Percentiles rank a stretch among this genome's conserved stretches.
phyloP scores from a whole-genome alignment of 2,113 vertebrate species.

The Daboia siamensis region DNA sequence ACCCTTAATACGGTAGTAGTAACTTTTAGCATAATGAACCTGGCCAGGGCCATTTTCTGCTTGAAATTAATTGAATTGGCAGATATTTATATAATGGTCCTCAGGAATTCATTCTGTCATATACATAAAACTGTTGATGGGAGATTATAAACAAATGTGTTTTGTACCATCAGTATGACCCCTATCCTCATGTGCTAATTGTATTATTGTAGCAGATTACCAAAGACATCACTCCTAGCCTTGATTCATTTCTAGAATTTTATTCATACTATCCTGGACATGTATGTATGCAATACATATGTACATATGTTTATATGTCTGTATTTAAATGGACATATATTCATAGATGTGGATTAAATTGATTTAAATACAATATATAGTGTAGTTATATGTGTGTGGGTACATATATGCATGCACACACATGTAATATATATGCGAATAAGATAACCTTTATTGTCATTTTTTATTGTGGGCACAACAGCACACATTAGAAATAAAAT shows the following conservation, averaged over 20 bases:
- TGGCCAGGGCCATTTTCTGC: not conserved
- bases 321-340: not conserved
- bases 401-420: not conserved
- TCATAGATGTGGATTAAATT: not conserved
- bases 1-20: not conserved
- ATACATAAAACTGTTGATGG: not conserved
- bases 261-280: not conserved
- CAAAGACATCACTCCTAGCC: not conserved
- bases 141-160: not conserved
- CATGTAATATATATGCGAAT: not conserved
- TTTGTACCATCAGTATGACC: not conserved
- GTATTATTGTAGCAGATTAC: not conserved
- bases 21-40: not conserved
- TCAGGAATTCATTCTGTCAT: not conserved
- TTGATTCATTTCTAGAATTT: not conserved
- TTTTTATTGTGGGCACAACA: too few relatives aligned
- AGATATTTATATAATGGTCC: not conserved
- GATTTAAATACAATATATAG: not conserved
- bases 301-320: not conserved
- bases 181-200: not conserved
- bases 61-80: not conserved
- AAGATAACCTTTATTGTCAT: too few relatives aligned
- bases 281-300: not conserved
- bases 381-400: not conserved
- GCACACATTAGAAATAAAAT: too few relatives aligned